Conservation (phyloP, 2,113 vertebrate genomes). For the Nettapus auritus region DNA sequence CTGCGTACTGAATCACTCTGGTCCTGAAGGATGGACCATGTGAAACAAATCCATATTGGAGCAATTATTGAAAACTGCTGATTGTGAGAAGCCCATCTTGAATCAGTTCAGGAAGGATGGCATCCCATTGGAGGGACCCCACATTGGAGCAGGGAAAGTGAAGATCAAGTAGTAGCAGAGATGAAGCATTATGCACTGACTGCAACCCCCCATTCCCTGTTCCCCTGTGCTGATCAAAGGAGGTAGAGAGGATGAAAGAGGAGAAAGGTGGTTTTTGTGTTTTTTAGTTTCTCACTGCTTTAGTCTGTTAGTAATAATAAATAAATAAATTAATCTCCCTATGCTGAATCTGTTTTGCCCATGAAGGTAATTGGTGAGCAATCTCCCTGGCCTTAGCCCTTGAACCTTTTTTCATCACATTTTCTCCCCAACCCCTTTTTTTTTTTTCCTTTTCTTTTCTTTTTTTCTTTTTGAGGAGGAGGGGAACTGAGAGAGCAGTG, state of each 20-base stretch:
- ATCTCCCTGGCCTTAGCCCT: too few species aligned
- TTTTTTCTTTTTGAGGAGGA: too few species aligned
- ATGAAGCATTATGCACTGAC: background rate
- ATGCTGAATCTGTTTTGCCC: too few species aligned
- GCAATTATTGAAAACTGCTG: background rate
- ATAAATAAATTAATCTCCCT: too few species aligned
- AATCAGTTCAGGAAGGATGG: background rate
- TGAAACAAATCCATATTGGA: background rate
- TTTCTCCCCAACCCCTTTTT: too few species aligned
- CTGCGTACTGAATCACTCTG: background rate
- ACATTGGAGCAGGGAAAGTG: background rate
- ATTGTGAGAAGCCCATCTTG: background rate
- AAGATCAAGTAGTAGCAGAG: background rate
- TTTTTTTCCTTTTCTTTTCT: too few species aligned
- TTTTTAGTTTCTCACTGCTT: background rate
- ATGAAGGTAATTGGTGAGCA: too few species aligned
- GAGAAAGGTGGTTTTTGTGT: background rate
- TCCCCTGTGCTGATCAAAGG: background rate
- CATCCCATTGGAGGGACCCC: background rate
- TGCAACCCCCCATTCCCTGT: background rate
- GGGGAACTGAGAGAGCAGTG: too few species aligned
- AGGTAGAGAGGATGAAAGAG: background rate
- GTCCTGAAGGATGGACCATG: background rate
- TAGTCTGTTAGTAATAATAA: too few species aligned
- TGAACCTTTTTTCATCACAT: too few species aligned